Conservation (phyloP, 2,888 invertebrate species). For the Sisyra nigra region DNA sequence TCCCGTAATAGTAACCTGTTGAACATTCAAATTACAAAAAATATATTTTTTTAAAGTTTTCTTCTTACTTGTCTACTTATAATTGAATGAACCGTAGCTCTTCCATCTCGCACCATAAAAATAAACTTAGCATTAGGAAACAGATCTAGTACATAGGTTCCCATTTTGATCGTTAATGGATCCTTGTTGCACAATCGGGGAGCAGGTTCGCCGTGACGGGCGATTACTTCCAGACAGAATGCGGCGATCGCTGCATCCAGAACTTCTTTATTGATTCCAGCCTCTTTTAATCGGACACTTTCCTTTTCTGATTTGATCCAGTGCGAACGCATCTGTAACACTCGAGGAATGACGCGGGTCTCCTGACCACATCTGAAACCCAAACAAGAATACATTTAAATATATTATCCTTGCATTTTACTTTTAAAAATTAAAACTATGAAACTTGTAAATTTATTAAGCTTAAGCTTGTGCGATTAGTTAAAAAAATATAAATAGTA, state of each 20-base stretch:
- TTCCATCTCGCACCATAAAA: conserved; percentile 95
- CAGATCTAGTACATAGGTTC: conserved; percentile 81
- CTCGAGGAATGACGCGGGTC: conserved; percentile 88
- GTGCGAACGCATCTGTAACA: conserved; percentile 87
- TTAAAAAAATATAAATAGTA: no score
- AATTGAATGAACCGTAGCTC: conserved; percentile 97
- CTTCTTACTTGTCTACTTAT: conserved; percentile 75
- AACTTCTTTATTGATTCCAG: conserved; percentile 80
- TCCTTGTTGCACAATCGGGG: conserved; percentile 96
- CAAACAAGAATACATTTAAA: conserved; percentile 11
- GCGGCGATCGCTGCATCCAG: conserved; percentile 92
- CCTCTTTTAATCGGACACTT: conserved; percentile 76
- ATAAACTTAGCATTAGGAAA: conserved; percentile 97
- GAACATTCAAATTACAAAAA: conserved; percentile 8
- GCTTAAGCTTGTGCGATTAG: no score
- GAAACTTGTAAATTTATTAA: no score
- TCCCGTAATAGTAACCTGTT: conserved; percentile 64
- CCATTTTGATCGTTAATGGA: conserved; percentile 94
- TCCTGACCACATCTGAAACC: conserved; percentile 80
- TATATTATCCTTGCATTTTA: background rate
- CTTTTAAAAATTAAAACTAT: background rate
- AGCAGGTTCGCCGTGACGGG: conserved; percentile 90
- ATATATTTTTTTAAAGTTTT: background rate
- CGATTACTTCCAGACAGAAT: conserved; percentile 92
- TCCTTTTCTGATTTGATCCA: conserved; percentile 93